phyloP scores from a whole-genome alignment of 2,888 invertebrate genomes.

The Eupithecia inturbata region DNA sequence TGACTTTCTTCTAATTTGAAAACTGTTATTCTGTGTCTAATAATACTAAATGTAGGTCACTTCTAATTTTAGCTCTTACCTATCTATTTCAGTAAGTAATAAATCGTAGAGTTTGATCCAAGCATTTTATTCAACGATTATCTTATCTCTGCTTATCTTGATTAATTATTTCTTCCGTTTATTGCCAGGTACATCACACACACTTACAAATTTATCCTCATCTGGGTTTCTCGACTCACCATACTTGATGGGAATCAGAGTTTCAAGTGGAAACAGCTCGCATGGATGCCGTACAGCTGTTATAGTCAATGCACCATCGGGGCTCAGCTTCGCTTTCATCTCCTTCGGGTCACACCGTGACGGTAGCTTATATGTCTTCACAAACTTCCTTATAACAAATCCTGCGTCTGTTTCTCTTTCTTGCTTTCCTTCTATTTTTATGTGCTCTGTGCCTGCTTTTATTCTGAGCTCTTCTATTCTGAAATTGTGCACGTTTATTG shows the following conservation, averaged over 20 bases:
- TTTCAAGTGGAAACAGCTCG: conserved; percentile 48
- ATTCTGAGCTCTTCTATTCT: conserved; percentile 68
- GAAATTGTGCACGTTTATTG: conserved; percentile 65
- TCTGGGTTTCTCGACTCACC: background rate
- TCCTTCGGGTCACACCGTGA: conserved; percentile 61
- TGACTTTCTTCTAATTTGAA: background rate
- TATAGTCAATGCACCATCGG: conserved; percentile 66
- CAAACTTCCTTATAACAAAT: conserved; percentile 61
- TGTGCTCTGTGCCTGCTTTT: conserved; percentile 66
- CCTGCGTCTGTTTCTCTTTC: conserved; percentile 64
- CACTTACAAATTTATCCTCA: conserved; percentile 10
- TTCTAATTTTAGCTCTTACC: background rate
- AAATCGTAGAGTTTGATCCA: background rate
- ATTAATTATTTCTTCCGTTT: background rate
- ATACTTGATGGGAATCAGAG: conserved; percentile 28
- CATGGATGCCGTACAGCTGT: conserved; percentile 59
- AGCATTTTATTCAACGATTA: background rate
- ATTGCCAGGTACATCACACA: background rate
- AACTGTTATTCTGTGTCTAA: background rate
- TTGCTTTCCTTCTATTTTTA: conserved; percentile 74
- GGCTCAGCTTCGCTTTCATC: conserved; percentile 59
- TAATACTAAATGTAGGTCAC: too few species aligned
- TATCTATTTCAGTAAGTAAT: background rate
- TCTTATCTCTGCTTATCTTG: background rate
- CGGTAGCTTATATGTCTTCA: conserved; percentile 69